Conservation (phyloP, 2,797 vertebrate species). For the Heteromormyrus szaboi region DNA sequence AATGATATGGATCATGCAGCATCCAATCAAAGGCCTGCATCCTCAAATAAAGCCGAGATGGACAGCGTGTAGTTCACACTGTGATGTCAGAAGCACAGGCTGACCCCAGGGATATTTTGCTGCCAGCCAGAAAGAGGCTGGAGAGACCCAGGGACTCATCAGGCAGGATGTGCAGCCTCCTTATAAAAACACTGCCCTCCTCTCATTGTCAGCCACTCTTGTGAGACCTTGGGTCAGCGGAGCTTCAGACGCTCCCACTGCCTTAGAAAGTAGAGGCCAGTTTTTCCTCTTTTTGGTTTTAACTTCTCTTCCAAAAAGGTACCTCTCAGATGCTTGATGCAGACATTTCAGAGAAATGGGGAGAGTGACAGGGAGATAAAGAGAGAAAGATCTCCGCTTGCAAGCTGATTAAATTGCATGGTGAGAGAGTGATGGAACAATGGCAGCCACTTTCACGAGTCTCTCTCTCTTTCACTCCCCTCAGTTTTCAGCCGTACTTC, state of each 20-base stretch:
- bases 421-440: conserved; percentile 3
- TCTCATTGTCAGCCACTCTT: neutral
- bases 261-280: neutral
- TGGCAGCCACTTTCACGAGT: neutral
- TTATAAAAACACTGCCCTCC: neutral
- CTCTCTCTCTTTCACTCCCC: neutral
- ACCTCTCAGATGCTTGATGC: neutral
- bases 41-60: neutral
- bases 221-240: neutral
- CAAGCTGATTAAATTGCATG: conserved; percentile 8
- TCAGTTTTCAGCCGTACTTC: neutral
- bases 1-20: neutral
- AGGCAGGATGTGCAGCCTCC: neutral
- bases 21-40: neutral
- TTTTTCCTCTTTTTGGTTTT: neutral
- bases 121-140: neutral
- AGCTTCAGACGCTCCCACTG: neutral
- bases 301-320: neutral
- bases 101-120: neutral
- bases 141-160: neutral
- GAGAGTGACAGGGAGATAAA: neutral
- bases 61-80: neutral
- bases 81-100: neutral
- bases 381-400: neutral
- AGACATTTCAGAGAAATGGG: neutral